Conservation (phyloP, 2,113 vertebrate species). For the Mungos mungo region DNA sequence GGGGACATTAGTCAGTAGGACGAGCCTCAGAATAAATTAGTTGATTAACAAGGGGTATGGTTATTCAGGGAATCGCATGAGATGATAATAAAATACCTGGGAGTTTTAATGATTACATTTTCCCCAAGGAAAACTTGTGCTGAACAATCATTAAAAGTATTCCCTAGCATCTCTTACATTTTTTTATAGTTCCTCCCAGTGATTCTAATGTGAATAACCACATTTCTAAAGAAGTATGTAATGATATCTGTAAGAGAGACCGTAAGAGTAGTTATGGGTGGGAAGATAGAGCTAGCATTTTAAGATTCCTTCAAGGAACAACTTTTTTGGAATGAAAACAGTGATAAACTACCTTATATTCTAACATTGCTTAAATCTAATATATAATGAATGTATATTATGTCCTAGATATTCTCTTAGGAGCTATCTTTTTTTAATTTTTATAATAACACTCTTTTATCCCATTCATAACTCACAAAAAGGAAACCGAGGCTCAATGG, state of each 20-base stretch:
- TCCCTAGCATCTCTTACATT: conserved; percentile 31
- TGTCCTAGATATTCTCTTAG: background rate
- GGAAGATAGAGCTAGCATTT: background rate
- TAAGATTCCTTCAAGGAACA: conserved; percentile 18
- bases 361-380: background rate
- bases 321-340: background rate
- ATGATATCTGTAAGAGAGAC: background rate
- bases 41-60: conserved; percentile 46
- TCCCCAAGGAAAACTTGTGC: conserved; percentile 61
- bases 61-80: conserved; percentile 57
- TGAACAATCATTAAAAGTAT: conserved; percentile 70
- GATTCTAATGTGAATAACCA: conserved; percentile 57
- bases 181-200: conserved; percentile 11
- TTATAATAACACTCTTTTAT: background rate
- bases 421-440: background rate
- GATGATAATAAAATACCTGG: conserved; percentile 66
- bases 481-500: background rate
- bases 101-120: conserved; percentile 72
- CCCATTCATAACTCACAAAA: background rate
- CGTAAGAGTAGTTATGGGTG: background rate
- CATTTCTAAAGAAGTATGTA: conserved; percentile 26
- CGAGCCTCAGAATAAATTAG: conserved; percentile 64
- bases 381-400: background rate
- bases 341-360: background rate
- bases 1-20: background rate